Percentiles rank a stretch among this genome's conserved stretches.
Conservation (phyloP, 2,888 invertebrate genomes). For the Baronia brevicornis region DNA sequence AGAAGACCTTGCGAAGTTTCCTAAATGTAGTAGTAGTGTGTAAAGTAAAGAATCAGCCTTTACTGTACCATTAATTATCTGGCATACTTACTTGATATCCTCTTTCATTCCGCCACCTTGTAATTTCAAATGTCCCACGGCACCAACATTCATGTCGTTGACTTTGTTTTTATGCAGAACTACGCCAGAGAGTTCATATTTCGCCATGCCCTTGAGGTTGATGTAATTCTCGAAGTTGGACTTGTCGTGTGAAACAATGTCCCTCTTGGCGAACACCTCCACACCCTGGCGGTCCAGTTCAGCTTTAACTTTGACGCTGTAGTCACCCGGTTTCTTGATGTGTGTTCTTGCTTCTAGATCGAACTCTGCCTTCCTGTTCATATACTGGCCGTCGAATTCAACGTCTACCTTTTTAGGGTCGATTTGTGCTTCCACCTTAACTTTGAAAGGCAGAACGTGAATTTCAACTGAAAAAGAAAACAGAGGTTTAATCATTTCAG, state of each 20-base stretch:
- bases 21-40: too few relatives aligned
- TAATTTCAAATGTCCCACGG: slow-evolving; percentile 72
- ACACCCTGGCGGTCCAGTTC: slow-evolving; percentile 43
- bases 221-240: slow-evolving; percentile 78
- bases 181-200: slow-evolving; percentile 77
- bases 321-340: slow-evolving; percentile 59
- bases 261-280: slow-evolving; percentile 73
- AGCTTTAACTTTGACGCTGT: slow-evolving; percentile 47
- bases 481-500: background rate
- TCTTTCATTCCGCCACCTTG: slow-evolving; percentile 65
- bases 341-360: slow-evolving; percentile 72
- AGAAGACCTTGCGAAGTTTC: too few relatives aligned
- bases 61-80: background rate
- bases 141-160: slow-evolving; percentile 73
- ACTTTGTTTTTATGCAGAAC: slow-evolving; percentile 71
- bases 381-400: slow-evolving; percentile 74
- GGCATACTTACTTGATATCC: slow-evolving; percentile 73
- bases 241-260: slow-evolving; percentile 71
- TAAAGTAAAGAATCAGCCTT: too few relatives aligned
- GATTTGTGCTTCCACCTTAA: slow-evolving; percentile 72
- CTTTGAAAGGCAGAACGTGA: slow-evolving; percentile 64
- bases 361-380: slow-evolving; percentile 76
- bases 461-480: slow-evolving; percentile 61
- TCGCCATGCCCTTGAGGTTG: slow-evolving; percentile 75
- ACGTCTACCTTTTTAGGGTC: slow-evolving; percentile 74